These are phyloP conservation scores for Amblyraja radiata DNA, from an alignment of 2,797 vertebrate genomes.

Conservation along the genomic window DNA sequence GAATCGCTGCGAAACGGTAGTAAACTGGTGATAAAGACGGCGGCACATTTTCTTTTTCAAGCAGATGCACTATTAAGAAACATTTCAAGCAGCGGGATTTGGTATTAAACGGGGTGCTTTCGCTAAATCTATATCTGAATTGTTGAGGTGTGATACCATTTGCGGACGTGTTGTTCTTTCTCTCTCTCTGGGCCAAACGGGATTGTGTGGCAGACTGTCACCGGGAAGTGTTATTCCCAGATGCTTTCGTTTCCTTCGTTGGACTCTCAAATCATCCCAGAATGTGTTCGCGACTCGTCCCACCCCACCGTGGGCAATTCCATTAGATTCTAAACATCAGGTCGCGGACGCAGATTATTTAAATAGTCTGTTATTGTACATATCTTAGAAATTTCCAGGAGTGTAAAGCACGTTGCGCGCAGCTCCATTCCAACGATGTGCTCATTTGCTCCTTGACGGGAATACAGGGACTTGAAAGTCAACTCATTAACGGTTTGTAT, in stretches of 20 bases:
- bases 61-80: neutral
- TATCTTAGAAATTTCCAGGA: neutral
- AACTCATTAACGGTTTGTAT: neutral
- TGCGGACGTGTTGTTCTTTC: neutral
- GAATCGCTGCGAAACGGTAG: neutral
- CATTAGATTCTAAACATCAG: neutral
- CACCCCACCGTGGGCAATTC: neutral
- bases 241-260: neutral
- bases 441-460: neutral
- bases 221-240: neutral
- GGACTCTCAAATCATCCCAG: neutral
- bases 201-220: neutral
- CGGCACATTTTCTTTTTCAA: neutral
- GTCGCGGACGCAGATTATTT: too few species aligned
- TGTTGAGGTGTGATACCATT: constrained; percentile 28
- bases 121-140: neutral
- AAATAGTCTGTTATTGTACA: neutral
- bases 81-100: neutral
- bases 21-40: neutral
- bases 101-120: neutral
- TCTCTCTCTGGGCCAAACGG: neutral
- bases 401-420: neutral
- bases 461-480: too few species aligned
- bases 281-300: neutral
- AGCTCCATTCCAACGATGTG: neutral